A percentile compares a stretch with the other conserved stretches of the same genome.
Conservation (phyloP, 2,113 vertebrate species). For the Scytalopus superciliaris region DNA sequence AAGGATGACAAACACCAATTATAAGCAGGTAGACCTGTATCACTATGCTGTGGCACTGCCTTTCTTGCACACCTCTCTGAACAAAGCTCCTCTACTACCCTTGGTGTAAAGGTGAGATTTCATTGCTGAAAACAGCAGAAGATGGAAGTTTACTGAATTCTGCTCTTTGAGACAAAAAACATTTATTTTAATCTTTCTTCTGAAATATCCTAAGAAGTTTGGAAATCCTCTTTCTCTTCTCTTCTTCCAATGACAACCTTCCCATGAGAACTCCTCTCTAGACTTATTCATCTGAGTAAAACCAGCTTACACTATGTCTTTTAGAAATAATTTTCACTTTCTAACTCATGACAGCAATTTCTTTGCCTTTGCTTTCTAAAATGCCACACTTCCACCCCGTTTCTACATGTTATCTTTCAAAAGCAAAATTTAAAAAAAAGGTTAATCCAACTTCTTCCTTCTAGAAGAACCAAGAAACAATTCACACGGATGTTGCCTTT, state of each 20-base stretch:
- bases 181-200: background rate
- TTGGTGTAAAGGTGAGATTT: background rate
- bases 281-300: background rate
- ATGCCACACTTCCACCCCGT: background rate
- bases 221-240: background rate
- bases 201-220: background rate
- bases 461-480: background rate
- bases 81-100: background rate
- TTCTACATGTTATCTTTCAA: background rate
- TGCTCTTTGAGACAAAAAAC: background rate
- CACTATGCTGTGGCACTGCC: background rate
- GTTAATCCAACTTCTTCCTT: background rate
- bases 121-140: background rate
- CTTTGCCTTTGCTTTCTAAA: background rate
- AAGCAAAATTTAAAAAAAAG: background rate
- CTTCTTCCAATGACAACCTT: background rate
- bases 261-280: background rate
- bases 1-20: background rate
- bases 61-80: background rate
- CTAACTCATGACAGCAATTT: background rate
- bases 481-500: background rate
- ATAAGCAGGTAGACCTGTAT: background rate
- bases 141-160: background rate
- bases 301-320: background rate
- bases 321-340: background rate